Conservation (phyloP, 2,888 invertebrate genomes). For the Athripsodes cinereus region DNA sequence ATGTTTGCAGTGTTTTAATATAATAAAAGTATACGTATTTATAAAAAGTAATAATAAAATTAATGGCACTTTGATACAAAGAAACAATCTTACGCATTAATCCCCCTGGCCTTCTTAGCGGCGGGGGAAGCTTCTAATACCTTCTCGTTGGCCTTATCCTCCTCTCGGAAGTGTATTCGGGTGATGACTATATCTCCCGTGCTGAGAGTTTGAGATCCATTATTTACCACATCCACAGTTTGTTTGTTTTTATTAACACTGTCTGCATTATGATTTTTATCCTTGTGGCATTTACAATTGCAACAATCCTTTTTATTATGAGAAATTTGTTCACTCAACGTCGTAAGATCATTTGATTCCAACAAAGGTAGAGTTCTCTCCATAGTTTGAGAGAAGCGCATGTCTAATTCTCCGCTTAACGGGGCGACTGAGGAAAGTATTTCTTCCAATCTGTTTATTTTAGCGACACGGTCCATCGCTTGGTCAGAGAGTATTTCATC, state of each 20-base stretch:
- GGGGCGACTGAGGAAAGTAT: constrained; percentile 75
- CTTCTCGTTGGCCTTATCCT: constrained; percentile 45
- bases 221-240: constrained; percentile 20
- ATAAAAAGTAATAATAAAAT: neutral
- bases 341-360: constrained; percentile 49
- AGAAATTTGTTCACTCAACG: constrained; percentile 44
- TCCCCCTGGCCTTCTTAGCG: constrained; percentile 33
- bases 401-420: constrained; percentile 55
- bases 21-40: neutral
- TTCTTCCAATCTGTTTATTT: constrained; percentile 81
- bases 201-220: constrained; percentile 76
- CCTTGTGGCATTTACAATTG: constrained; percentile 51
- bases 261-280: constrained; percentile 31
- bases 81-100: constrained; percentile 21
- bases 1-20: neutral
- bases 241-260: constrained; percentile 10
- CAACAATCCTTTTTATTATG: constrained; percentile 35
- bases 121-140: constrained; percentile 44
- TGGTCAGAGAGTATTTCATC: constrained; percentile 78
- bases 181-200: constrained; percentile 91
- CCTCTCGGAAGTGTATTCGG: constrained; percentile 59
- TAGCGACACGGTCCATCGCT: constrained; percentile 77
- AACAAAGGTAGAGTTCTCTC: constrained; percentile 49
- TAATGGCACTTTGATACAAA: constrained; percentile 23
- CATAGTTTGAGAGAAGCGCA: constrained; percentile 49